Conservation (phyloP, 2,113 vertebrate species). For the Bubo blakistoni region DNA sequence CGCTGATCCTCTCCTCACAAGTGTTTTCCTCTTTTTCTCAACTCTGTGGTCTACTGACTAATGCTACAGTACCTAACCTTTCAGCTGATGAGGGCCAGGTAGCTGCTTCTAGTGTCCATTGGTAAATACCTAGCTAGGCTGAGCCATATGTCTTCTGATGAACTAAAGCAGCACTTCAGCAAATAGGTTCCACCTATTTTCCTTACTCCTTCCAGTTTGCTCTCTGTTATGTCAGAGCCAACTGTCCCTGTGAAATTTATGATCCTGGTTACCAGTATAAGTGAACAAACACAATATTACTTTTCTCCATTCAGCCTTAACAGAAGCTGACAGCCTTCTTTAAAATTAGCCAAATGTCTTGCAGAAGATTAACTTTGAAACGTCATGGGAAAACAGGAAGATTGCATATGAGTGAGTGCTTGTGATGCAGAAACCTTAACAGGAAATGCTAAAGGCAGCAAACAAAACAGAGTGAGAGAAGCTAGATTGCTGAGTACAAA, state of each 20-base stretch:
- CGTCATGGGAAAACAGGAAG: neutral
- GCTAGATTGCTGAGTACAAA: neutral
- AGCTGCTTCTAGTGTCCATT: neutral
- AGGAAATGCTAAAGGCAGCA: neutral
- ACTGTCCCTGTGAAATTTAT: neutral
- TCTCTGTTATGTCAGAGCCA: neutral
- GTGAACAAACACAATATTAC: neutral
- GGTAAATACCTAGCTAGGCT: neutral
- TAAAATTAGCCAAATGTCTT: neutral
- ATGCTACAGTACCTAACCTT: neutral
- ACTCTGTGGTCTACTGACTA: neutral
- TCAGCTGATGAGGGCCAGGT: neutral
- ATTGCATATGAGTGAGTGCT: neutral
- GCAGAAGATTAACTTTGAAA: neutral
- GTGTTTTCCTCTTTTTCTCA: neutral
- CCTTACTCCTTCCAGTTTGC: neutral
- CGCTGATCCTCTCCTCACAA: neutral
- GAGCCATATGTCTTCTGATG: neutral
- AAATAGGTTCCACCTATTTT: neutral
- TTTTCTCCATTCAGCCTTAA: neutral
- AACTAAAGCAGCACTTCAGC: neutral
- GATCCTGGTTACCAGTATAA: neutral
- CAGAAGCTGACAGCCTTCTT: neutral
- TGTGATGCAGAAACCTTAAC: neutral
- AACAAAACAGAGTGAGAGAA: neutral